These are phyloP conservation scores for Leuctra nigra DNA, from an alignment of 2,888 invertebrate genomes.

Conservation along the genomic window DNA sequence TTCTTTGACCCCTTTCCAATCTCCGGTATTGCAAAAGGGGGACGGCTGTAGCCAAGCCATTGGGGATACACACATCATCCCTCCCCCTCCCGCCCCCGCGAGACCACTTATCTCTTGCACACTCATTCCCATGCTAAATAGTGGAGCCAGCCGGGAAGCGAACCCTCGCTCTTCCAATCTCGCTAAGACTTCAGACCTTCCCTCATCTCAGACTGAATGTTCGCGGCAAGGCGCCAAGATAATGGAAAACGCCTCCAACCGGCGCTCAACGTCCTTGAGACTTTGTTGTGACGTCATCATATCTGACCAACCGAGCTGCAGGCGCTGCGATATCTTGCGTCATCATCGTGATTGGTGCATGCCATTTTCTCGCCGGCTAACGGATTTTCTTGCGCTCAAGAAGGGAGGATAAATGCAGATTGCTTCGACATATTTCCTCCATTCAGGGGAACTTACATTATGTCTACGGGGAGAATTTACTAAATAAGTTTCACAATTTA, in stretches of 20 bases:
- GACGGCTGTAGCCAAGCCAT: background rate
- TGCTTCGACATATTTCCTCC: too few relatives aligned
- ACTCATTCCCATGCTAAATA: constrained; percentile 25
- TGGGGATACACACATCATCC: constrained; percentile 23
- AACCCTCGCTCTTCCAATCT: constrained; percentile 9
- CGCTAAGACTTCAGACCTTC: background rate
- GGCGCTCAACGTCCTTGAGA: too few relatives aligned
- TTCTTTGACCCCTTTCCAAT: constrained; percentile 14
- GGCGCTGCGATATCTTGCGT: too few relatives aligned
- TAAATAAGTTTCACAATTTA: too few relatives aligned
- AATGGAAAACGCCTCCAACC: background rate
- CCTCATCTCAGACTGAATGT: background rate
- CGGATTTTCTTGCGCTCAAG: too few relatives aligned
- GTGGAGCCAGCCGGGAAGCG: background rate
- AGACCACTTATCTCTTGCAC: constrained; percentile 16
- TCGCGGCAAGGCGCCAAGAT: background rate
- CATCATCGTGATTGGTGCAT: too few relatives aligned
- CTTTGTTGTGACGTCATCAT: too few relatives aligned
- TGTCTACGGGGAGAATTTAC: too few relatives aligned
- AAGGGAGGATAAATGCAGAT: too few relatives aligned
- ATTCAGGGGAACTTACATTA: too few relatives aligned
- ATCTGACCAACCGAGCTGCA: too few relatives aligned
- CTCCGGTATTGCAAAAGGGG: constrained; percentile 19
- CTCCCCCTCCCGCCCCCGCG: background rate
- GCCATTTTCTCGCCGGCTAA: too few relatives aligned